These are phyloP conservation scores for Ranitomeya variabilis DNA, from an alignment of 2,113 vertebrate genomes.

Conservation along the genomic window DNA sequence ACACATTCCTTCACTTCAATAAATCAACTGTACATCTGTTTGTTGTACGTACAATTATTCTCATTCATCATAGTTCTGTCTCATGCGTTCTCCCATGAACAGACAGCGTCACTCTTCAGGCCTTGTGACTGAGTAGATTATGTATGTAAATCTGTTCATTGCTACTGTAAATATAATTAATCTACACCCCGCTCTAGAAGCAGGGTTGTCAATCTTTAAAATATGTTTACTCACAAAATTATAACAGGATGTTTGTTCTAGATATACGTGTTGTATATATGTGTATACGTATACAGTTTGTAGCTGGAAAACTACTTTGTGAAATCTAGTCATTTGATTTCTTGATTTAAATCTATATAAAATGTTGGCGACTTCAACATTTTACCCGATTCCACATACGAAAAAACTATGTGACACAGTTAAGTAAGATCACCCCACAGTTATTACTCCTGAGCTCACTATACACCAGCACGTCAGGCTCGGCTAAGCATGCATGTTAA, in stretches of 20 bases:
- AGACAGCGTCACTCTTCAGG: constrained; percentile 11
- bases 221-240: neutral
- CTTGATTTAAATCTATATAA: too few species aligned
- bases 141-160: constrained; percentile 25
- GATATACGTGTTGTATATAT: neutral
- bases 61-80: constrained; percentile 26
- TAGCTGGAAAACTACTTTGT: neutral
- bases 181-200: neutral
- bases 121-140: constrained; percentile 14
- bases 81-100: neutral
- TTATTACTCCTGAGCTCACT: too few species aligned
- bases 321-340: too few species aligned
- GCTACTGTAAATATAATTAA: constrained; percentile 34
- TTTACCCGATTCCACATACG: too few species aligned
- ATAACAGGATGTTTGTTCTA: neutral
- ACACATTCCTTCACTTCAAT: neutral
- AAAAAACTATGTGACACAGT: too few species aligned
- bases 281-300: neutral
- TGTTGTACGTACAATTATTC: constrained; percentile 3
- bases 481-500: too few species aligned
- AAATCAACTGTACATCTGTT: constrained; percentile 9
- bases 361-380: too few species aligned
- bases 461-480: too few species aligned
- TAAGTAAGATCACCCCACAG: too few species aligned
- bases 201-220: neutral